Conservation (phyloP, 2,797 vertebrate species). For the Lates japonicus region DNA sequence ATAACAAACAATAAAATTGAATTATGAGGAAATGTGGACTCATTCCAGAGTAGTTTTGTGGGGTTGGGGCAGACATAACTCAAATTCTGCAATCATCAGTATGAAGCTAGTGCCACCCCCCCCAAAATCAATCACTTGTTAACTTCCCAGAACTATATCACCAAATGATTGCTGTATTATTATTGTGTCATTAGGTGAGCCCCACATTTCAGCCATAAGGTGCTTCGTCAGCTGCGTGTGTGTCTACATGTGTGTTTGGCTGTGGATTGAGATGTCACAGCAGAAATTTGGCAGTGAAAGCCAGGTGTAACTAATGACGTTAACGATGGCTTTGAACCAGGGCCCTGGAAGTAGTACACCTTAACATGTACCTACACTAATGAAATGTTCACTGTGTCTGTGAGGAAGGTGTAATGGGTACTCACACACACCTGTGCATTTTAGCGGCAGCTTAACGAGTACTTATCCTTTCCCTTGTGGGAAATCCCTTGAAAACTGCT, state of each 20-base stretch:
- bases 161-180: constrained; percentile 9
- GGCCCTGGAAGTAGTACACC: background rate
- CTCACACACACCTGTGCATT: background rate
- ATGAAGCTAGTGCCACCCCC: background rate
- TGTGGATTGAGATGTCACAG: background rate
- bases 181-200: background rate
- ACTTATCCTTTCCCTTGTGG: background rate
- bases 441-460: background rate
- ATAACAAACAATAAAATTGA: constrained; percentile 21
- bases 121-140: constrained; percentile 18
- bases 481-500: background rate
- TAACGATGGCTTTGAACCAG: background rate
- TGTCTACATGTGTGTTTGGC: background rate
- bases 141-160: background rate
- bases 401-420: background rate
- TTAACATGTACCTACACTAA: background rate
- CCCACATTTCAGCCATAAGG: background rate
- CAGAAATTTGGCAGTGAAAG: background rate
- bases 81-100: background rate
- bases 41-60: constrained; percentile 7
- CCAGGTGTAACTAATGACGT: background rate
- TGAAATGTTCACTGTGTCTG: background rate
- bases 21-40: background rate
- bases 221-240: constrained; percentile 14
- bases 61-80: background rate